Percentiles rank a stretch among this genome's conserved stretches.
phyloP scores from a whole-genome alignment of 2,797 vertebrate species.

The Crax fasciolata region DNA sequence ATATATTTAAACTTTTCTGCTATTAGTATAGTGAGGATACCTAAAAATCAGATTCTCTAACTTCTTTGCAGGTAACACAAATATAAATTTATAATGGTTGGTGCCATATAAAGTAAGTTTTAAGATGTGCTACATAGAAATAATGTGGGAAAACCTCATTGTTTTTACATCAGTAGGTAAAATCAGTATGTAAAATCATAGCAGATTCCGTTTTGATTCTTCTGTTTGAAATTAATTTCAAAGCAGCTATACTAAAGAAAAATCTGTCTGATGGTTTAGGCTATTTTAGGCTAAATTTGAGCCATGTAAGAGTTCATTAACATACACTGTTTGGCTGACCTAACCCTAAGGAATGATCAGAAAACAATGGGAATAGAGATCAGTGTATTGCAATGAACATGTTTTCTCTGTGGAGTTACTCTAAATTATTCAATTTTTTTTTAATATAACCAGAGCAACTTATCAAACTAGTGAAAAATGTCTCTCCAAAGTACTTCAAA shows the following conservation, averaged over 20 bases:
- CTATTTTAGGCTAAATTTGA: neutral
- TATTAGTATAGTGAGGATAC: neutral
- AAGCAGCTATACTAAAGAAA: neutral
- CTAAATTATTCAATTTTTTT: neutral
- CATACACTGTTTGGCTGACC: neutral
- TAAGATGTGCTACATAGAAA: neutral
- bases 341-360: neutral
- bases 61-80: neutral
- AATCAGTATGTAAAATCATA: neutral
- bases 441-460: neutral
- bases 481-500: neutral
- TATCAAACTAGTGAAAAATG: neutral
- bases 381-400: neutral
- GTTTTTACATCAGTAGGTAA: neutral
- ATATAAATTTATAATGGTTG: neutral
- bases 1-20: neutral
- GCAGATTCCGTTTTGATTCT: neutral
- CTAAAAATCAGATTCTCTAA: neutral
- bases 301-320: neutral
- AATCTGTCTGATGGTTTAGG: neutral
- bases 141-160: neutral
- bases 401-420: neutral
- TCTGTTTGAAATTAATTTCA: neutral
- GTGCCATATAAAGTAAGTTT: neutral
- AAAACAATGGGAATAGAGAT: fast-evolving